Evolutionary conservation across 2,113 vertebrate genomes (phyloP), one percentile per base, ranked within the genome.

Genomic region (Parus major): DNA sequence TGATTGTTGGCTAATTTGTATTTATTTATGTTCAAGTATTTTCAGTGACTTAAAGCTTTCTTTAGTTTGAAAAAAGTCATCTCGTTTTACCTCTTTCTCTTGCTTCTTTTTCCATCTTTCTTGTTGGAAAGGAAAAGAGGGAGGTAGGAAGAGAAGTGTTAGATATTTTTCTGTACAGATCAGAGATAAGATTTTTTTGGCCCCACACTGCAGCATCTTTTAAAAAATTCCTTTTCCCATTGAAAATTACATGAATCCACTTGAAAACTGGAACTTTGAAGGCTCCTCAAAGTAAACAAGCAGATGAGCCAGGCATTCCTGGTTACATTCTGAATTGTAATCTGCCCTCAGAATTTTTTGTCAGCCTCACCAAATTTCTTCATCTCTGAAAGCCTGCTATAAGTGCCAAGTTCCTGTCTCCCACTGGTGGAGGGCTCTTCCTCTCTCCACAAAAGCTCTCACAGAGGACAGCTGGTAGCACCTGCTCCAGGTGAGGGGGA

Each of bases 1-100:
- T 33, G 4, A 71, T 93, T 84, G 88, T 94, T 96, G 96, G 65
- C 82, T 96, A 89, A 94, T 96, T 88, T 96, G 96, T 97, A 94
- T 94, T 96, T 90, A 86, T 76, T 59, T 91, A 79, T 96, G 82
- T 90, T 94, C 64, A 91, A 39, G 46, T 95, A 92, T 82, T 87
- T 95, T 61, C 49, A 91, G 23, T 95, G 69, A 95, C 56, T 66
- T 75, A 39, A 96, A 90, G 65, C 75, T 93, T 81, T 89, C 79
- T 92, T 91, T 88, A 70, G 80, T 73, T 92, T 86, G 61, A 23
- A 61, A 93, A 75, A 65, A 50, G 13, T 52, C 27, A 46, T 56
- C 56, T 81, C 57, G 66, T 86, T 82, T 93, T 55, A 73, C 41
- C n/a, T 92, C 64, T 88, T 71, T 88, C 72, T 83, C 72, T 91